A percentile compares a stretch with the other conserved stretches of the same genome.
phyloP scores from a whole-genome alignment of 2,888 invertebrate genomes.

The Oxyteleia sp. region DNA sequence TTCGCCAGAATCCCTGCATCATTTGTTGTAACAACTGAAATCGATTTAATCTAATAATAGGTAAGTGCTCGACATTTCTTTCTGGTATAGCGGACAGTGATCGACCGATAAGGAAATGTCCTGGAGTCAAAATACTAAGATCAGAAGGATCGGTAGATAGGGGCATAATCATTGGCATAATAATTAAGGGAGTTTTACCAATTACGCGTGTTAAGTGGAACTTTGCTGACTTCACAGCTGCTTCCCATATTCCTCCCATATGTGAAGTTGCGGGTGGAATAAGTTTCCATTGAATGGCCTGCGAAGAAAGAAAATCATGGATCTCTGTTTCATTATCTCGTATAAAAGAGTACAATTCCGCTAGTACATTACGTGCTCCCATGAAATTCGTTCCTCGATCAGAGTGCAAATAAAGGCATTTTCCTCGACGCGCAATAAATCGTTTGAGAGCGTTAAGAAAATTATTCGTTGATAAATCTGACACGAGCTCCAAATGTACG shows the following conservation, averaged over 20 bases:
- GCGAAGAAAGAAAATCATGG: conserved; percentile 12
- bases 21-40: conserved; percentile 14
- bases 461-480: conserved; percentile 6
- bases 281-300: conserved; percentile 9
- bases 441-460: conserved; percentile 13
- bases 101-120: conserved; percentile 21
- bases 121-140: conserved; percentile 8
- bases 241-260: conserved; percentile 26
- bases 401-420: conserved; percentile 17
- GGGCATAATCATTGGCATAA: too few relatives aligned
- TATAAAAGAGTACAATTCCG: conserved; percentile 14
- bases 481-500: conserved; percentile 21
- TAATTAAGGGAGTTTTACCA: background rate
- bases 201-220: conserved; percentile 10
- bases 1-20: conserved; percentile 19
- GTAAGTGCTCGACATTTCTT: background rate
- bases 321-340: conserved; percentile 5
- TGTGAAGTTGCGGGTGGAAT: conserved; percentile 15
- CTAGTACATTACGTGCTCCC: conserved; percentile 20
- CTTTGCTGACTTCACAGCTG: conserved; percentile 6
- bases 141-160: conserved; percentile 12
- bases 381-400: conserved; percentile 22
- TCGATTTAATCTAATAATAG: conserved; percentile 10
- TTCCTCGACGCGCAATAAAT: conserved; percentile 19
- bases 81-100: conserved; percentile 10